Percentiles rank a stretch among this genome's conserved stretches.
phyloP scores from a whole-genome alignment of 2,113 vertebrate genomes.

The Myotis brandtii region DNA sequence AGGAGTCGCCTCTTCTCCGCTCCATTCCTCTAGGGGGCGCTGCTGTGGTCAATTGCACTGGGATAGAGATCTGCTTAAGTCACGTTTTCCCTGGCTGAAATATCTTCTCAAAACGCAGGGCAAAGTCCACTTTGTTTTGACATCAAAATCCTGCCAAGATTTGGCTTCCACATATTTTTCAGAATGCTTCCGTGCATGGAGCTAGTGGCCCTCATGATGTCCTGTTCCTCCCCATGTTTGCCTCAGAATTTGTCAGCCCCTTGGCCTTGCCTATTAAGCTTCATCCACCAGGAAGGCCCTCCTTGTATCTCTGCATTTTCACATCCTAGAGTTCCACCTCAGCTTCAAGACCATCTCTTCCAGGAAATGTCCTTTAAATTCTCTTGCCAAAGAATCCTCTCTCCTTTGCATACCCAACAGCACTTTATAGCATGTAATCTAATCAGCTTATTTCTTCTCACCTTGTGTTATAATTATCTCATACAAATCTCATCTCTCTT shows the following conservation, averaged over 20 bases:
- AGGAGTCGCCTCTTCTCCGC: not conserved
- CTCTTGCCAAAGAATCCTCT: not conserved
- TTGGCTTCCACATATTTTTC: not conserved
- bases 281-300: not conserved
- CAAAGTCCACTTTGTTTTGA: not conserved
- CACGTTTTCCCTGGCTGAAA: not conserved
- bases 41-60: not conserved
- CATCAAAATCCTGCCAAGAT: not conserved
- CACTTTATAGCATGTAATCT: not conserved
- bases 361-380: not conserved
- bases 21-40: not conserved
- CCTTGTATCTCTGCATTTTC: not conserved
- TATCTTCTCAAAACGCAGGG: not conserved
- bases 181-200: not conserved
- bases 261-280: too few relatives aligned
- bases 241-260: not conserved
- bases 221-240: not conserved
- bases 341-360: slow-evolving; percentile 11
- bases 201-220: not conserved
- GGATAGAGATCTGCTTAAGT: not conserved
- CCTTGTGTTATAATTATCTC: slow-evolving; percentile 26
- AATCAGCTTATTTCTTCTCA: slow-evolving; percentile 30
- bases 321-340: not conserved
- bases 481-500: slow-evolving; percentile 6
- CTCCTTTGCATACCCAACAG: not conserved